Conservation (phyloP, 2,888 invertebrate species). For the Mactromeris polynyma region DNA sequence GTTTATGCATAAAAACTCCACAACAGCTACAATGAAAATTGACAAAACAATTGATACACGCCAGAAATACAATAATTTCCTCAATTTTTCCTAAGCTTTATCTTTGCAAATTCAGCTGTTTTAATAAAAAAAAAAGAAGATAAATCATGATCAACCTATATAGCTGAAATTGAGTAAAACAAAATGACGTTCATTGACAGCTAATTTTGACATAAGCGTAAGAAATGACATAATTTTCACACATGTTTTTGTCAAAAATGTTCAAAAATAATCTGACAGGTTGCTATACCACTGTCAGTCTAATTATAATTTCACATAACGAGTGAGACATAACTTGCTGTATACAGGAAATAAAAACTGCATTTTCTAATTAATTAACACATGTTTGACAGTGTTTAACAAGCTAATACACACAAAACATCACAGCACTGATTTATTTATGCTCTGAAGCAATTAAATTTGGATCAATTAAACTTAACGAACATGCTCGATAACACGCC, state of each 20-base stretch:
- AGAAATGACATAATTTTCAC: neutral
- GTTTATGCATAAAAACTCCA: neutral
- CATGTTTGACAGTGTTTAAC: neutral
- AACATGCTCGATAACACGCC: neutral
- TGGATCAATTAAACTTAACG: neutral
- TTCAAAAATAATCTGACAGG: conserved; percentile 33
- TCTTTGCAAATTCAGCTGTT: neutral
- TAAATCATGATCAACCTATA: neutral
- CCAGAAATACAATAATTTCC: neutral
- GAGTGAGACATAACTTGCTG: neutral
- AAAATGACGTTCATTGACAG: neutral
- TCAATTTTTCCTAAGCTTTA: neutral
- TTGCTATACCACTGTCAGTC: conserved; percentile 23
- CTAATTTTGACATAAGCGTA: neutral
- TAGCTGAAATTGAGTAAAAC: neutral
- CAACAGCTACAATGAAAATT: neutral
- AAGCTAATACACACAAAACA: neutral
- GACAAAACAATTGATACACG: neutral
- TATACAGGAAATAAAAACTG: neutral
- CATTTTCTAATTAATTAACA: neutral
- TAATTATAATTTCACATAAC: neutral
- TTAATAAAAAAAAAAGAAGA: neutral
- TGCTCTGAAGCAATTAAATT: neutral
- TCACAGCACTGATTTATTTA: neutral
- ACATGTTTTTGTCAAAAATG: conserved; percentile 27